Evolutionary conservation across 2,888 invertebrate genomes (phyloP), one percentile per base, ranked within the genome.

Genomic region (Phyto melanocephala): DNA sequence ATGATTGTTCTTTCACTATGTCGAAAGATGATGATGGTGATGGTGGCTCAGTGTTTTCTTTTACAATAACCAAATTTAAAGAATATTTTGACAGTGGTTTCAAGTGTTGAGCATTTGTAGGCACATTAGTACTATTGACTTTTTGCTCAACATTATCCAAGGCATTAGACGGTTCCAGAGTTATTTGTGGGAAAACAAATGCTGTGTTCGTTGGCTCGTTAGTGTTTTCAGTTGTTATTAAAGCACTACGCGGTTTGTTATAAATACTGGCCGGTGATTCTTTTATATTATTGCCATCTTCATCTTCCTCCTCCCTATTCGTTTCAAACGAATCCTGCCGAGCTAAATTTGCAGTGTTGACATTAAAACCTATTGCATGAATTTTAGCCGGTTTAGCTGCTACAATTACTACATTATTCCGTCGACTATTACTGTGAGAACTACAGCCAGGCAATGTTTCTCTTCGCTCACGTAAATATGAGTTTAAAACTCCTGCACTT

Each of bases 341-440:
- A 10, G 62, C 71, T 35, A 75, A 56, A 37, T 76, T 81, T 0
- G 52, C 33, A n/a, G 56, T 54, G 28, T 83, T 78, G 37, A 88
- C 85, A 83, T 87, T 88, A 78, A 89, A 89, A 67, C 89, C 89
- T 70, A 89, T 88, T 35, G 87, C 87, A 77, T 87, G 85, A 45
- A 85, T 87, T 76, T 88, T 86, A 71, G 87, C 86, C 58, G 89
- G 89, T 81, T 88, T 89, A 20, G 89, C 88, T 71, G 88, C 86
- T 63, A 89, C 88, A 70, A 88, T 85, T 63, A 86, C 85, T 11
- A 85, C 83, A 70, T 83, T 84, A 28, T 17, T 68, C 2, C 68
- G 50, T 11, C 77, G 79, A n/a, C 58, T 63, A 50, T 60, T 65
- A 22, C 5, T 42, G 63, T 75, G 58, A 54, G 63, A 72, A 63